These are phyloP conservation scores for Apeltes quadracus DNA, from an alignment of 2,113 vertebrate genomes.

Conservation along the genomic window DNA sequence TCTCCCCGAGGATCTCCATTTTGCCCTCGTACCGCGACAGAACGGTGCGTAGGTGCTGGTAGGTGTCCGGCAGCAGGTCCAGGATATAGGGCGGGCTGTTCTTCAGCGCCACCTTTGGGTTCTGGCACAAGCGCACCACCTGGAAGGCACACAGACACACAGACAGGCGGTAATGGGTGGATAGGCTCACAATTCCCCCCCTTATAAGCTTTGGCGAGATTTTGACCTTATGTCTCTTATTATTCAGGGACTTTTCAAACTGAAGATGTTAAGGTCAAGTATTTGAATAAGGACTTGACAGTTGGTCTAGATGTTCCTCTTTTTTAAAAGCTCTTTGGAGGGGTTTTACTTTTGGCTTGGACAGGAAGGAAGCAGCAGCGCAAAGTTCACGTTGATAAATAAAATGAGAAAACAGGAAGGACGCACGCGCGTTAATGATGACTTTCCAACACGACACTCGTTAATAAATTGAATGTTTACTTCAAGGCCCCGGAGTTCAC, in stretches of 20 bases:
- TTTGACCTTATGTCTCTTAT: not conserved
- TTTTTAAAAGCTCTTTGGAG: not conserved
- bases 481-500: no score
- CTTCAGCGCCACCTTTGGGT: slow-evolving; percentile 94
- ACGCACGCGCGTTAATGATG: not conserved
- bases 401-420: not conserved
- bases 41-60: slow-evolving; percentile 94
- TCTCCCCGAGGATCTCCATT: slow-evolving; percentile 95
- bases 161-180: not conserved
- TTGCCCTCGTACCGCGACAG: slow-evolving; percentile 95
- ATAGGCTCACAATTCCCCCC: no score
- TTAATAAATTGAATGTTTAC: not conserved
- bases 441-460: not conserved
- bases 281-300: not conserved
- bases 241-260: not conserved
- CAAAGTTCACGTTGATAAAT: not conserved
- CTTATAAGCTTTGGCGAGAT: not conserved
- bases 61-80: slow-evolving; percentile 95
- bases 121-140: slow-evolving; percentile 98
- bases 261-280: not conserved
- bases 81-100: slow-evolving; percentile 99
- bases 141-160: slow-evolving; percentile 48
- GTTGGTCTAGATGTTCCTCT: not conserved
- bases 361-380: not conserved
- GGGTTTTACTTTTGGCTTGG: not conserved